A percentile compares a stretch with the other conserved stretches of the same genome.
Conservation (phyloP, 2,888 invertebrate genomes). For the Acronicta alni region DNA sequence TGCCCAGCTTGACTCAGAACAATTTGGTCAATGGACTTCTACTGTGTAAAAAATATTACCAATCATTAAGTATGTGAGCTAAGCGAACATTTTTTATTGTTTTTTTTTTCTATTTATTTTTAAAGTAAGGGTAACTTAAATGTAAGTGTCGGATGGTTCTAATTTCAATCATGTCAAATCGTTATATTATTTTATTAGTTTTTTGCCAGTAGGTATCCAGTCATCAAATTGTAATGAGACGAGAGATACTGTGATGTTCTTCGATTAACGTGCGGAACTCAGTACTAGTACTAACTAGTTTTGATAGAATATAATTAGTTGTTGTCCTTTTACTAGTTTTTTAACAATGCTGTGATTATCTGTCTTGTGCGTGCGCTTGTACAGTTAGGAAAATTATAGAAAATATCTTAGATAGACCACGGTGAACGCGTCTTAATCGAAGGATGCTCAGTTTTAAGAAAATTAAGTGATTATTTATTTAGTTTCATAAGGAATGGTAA, state of each 20-base stretch:
- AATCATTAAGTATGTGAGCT: slow-evolving; percentile 7
- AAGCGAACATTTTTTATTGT: slow-evolving; percentile 8
- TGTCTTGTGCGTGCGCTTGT: slow-evolving; percentile 35
- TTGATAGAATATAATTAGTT: slow-evolving; percentile 35
- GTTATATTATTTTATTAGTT: slow-evolving; percentile 26
- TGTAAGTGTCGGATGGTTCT: slow-evolving; percentile 41
- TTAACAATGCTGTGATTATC: slow-evolving; percentile 48
- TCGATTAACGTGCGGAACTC: slow-evolving; percentile 40
- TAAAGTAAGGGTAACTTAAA: slow-evolving; percentile 39
- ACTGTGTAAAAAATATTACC: slow-evolving; percentile 34
- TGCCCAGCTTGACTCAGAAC: slow-evolving; percentile 25
- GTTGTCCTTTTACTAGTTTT: slow-evolving; percentile 32
- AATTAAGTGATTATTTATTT: slow-evolving; percentile 76
- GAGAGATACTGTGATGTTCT: slow-evolving; percentile 32
- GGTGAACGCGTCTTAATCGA: slow-evolving; percentile 54
- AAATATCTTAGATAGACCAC: slow-evolving; percentile 23
- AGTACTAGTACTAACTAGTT: slow-evolving; percentile 36
- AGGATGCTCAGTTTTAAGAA: slow-evolving; percentile 57
- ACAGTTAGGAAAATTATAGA: slow-evolving; percentile 22
- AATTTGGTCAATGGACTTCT: slow-evolving; percentile 63
- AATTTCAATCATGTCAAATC: slow-evolving; percentile 29
- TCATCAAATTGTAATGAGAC: slow-evolving; percentile 64
- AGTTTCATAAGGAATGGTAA: slow-evolving; percentile 68
- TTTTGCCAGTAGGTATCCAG: slow-evolving; percentile 54
- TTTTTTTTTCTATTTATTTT: slow-evolving; percentile 29